Base-by-base conservation (phyloP, 2,113 vertebrate genomes). In the Ciconia maguari region DNA sequence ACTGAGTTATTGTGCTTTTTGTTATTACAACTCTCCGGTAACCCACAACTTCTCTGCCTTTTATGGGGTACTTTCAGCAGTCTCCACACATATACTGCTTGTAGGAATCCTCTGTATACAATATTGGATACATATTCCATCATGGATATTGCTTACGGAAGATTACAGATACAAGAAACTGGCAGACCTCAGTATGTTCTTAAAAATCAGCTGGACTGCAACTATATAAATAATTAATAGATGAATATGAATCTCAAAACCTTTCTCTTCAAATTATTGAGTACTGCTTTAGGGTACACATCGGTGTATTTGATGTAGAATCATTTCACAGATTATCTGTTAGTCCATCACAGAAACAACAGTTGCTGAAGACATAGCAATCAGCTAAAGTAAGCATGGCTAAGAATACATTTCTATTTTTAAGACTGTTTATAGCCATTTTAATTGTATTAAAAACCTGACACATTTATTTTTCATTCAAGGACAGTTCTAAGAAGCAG, bases 391-490 rank as follows among this genome's bases (percentile, higher is more conserved):
- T 19, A 87, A 89, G 34, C 60, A 52, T 9, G 9, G 30, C 52
- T 90, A 94, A 93, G 64, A 60, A 90, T 14, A 77, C 16, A 36
- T 46, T 54, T 88, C 79, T 95, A 54, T 65, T 91, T 94, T 94
- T 66, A 71, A 92, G 38, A 81, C 41, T 61, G n/a, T 64, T 91
- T 91, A 88, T 44, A 75, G 48, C 27, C 49, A 75, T 64, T 92
- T 95, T 78, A 82, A 96, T 90, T 91, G 46, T 80, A 97, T 95
- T 96, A 84, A 93, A 94, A 44, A 4, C 55, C 46, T 68, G 46
- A 78, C 76, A 90, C 2, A 18, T 77, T 94, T 95, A 79, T 97
- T 97, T 97, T 95, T 93, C 83, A 72, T 92, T 92, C 84, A 87
- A 92, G 75, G 77, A 87, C 86, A 89, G 90, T 69, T 89, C 85